Evolutionary conservation across 2,113 vertebrate genomes (phyloP), one percentile per base, ranked within the genome.

Genomic region (Myotis yumanensis): DNA sequence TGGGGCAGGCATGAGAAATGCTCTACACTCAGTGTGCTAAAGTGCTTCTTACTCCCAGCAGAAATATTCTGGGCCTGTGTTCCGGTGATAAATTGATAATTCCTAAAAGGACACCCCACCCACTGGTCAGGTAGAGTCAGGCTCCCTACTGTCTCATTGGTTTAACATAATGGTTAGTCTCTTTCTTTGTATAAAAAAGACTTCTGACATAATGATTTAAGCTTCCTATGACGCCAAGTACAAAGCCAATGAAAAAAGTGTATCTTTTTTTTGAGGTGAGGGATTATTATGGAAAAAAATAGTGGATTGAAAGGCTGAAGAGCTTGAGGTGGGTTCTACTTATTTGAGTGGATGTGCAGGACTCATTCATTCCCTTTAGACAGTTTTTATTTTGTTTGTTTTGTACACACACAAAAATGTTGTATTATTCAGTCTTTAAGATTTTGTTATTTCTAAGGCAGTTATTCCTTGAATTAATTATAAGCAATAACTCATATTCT

Each of bases 371-470:
- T 86, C 51, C 84, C 46, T 72, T 71, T 37, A 79, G 71, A 69
- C 72, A 73, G 25, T 75, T 59, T 66, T 43, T 64, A 30, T 43
- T 32, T 23, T 15, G 17, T 28, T 66, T 28, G 46, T 75, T 90
- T 84, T 52, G 57, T 80, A 46, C 46, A 91, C 32, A 90, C n/a
- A 59, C 52, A 89, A 86, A 54, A 54, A 80, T 84, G 32, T 73
- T 85, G n/a, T 32, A 82, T 37, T 69, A 73, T 75, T 37, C 4
- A 87, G 23, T 92, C 32, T 90, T 86, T 75, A 69, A 92, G n/a
- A 88, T 73, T 73, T 73, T 51, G 7, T 88, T 86, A 87, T 87
- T 95, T 90, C 90, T 35, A 73, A 92, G 90, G 84, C 59, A 82
- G 69, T 57, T 82, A 68, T 83, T 90, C 28, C n/a, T 82, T 95